A percentile compares a stretch with the other conserved stretches of the same genome.
phyloP scores from a whole-genome alignment of 2,888 invertebrate species.

The Adela reaumurella region DNA sequence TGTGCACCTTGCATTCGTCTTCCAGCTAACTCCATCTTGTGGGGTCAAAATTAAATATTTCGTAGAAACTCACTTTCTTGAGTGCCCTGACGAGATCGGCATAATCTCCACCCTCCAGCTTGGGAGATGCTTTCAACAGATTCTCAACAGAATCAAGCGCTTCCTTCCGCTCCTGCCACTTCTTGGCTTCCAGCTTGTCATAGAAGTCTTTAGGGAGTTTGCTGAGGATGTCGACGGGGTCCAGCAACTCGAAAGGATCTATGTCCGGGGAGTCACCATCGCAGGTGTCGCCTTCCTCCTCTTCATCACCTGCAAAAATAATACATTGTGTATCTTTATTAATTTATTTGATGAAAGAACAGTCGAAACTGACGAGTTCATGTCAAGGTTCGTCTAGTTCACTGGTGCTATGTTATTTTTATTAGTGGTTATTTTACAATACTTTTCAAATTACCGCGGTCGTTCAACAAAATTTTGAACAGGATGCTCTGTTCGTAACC shows the following conservation, averaged over 20 bases:
- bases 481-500: no score
- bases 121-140: conserved; percentile 74
- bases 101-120: conserved; percentile 89
- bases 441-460: no score
- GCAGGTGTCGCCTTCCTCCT: conserved; percentile 56
- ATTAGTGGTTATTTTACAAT: no score
- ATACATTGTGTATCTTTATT: no score
- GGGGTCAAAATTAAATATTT: no score
- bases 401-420: no score
- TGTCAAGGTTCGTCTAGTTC: no score
- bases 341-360: no score
- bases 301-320: conserved; percentile 41
- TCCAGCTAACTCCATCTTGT: no score
- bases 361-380: no score
- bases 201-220: conserved; percentile 94
- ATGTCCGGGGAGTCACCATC: conserved; percentile 64
- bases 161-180: conserved; percentile 96
- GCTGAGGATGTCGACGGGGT: conserved; percentile 89
- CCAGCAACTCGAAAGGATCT: conserved; percentile 87
- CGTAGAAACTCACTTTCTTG: conserved; percentile 79
- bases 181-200: conserved; percentile 90
- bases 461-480: no score
- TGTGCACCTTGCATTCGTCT: no score
- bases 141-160: conserved; percentile 79
- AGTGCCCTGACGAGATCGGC: conserved; percentile 82